Base-by-base conservation (phyloP, 2,797 vertebrate genomes). In the Petrocephalus schoutedeni region DNA sequence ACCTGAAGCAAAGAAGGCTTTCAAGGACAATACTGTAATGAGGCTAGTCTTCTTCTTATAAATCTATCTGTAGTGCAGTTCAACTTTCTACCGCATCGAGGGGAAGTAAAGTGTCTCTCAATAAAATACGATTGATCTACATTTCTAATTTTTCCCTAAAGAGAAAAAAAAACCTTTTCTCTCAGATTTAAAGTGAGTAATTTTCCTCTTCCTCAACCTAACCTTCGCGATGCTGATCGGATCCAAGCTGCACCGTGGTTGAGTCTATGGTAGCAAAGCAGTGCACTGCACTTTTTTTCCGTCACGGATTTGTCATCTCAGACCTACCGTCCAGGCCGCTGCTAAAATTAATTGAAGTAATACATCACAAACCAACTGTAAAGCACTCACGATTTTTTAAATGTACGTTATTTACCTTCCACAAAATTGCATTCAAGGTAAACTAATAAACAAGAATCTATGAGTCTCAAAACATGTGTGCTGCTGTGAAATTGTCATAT, bases 1-100 rank as follows among this genome's bases (percentile, higher is more conserved):
- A 94, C 94, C 93, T 93, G 92, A 93, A 93, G 93, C 93, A 92
- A 93, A 92, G 7, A 14, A 91, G 45, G 32, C 93, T 93, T 93
- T 94, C 93, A 95, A 95, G 94, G 94, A 94, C 93, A 92, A 92
- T 90, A 92, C 91, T 94, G 91, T 94, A 92, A 95, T 94, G 92
- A 93, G 80, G 83, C 77, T 89, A 53, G 8, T 85, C 45, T 91
- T 91, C 74, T 88, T 92, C 91, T 90, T 89, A 92, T 91, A 91
- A 92, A 92, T 88, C 90, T 93, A 91, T 93, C 87, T 92, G 91
- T 93, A 93, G 89, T 92, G 64, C 56, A 54, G 58, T 49, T 89
- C 87, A 88, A 92, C 91, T 93, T 91, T 92, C 91, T 91, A 87
- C 91, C 88, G 91, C 86, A 87, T 86, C 8, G 54, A 77, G n/a